Evolutionary conservation across 2,797 vertebrate species (phyloP).

Genomic region (Pristis pectinata): DNA sequence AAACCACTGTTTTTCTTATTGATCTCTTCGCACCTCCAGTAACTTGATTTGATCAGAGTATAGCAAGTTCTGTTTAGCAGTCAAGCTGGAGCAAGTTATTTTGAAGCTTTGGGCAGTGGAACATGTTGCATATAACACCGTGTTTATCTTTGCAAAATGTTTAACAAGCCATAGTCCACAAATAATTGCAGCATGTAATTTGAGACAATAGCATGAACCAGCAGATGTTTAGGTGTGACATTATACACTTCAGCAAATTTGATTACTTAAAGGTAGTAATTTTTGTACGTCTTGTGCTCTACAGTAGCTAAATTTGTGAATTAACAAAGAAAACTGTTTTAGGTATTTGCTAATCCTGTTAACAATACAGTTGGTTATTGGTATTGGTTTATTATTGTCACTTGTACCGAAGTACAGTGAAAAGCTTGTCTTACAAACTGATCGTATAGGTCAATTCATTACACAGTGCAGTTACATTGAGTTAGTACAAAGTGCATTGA

Average conservation of each 20-base stretch:
- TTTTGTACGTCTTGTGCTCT: neutral
- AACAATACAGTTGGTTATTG: neutral
- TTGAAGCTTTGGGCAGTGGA: neutral
- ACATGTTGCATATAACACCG: neutral
- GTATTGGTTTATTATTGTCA: no score
- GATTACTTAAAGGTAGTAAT: neutral
- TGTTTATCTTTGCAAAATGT: neutral
- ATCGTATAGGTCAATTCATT: no score
- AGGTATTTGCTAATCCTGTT: neutral
- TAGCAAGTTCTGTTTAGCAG: neutral
- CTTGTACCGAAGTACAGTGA: no score
- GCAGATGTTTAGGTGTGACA: neutral
- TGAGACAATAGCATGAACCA: neutral
- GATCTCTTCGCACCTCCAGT: constrained; percentile 42
- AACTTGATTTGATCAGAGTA: neutral
- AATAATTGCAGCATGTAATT: neutral
- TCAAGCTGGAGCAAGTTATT: neutral
- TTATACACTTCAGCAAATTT: neutral
- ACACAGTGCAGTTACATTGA: no score
- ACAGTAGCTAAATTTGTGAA: neutral
- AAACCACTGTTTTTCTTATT: constrained; percentile 36
- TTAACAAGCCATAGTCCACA: neutral
- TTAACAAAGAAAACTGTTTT: no score
- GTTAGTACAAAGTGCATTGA: no score
- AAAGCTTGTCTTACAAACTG: no score